These are phyloP conservation scores for Deilephila porcellus DNA, from an alignment of 2,888 invertebrate species.

Conservation along the genomic window DNA sequence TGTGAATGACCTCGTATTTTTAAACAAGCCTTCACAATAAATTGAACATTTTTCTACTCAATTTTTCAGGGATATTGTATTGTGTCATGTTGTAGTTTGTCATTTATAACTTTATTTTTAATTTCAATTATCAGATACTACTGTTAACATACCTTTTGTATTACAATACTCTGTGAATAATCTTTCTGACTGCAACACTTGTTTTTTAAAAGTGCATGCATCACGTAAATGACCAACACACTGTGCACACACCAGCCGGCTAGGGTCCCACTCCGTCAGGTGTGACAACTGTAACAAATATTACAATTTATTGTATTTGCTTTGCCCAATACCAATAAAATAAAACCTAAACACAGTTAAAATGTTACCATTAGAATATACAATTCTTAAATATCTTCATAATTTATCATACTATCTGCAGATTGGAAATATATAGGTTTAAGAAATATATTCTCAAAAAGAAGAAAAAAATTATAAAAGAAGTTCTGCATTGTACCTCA, in stretches of 20 bases:
- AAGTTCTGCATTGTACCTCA: too few relatives aligned
- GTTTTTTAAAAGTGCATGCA: slow-evolving; percentile 55
- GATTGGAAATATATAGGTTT: too few relatives aligned
- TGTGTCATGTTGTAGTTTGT: too few relatives aligned
- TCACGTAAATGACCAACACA: slow-evolving; percentile 57
- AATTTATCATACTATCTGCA: too few relatives aligned
- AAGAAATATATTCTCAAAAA: too few relatives aligned
- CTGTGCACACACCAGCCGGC: slow-evolving; percentile 54
- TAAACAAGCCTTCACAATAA: too few relatives aligned
- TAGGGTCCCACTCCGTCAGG: slow-evolving; percentile 51
- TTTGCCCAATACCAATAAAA: background rate
- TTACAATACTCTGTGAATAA: slow-evolving; percentile 48
- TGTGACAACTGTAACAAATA: slow-evolving; percentile 48
- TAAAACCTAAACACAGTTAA: background rate
- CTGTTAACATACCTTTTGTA: slow-evolving; percentile 44
- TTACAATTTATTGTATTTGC: background rate
- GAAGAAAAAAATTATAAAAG: too few relatives aligned
- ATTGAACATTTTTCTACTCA: too few relatives aligned
- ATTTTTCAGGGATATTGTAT: too few relatives aligned
- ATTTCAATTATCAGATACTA: background rate
- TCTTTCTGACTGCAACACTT: slow-evolving; percentile 55
- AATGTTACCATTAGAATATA: background rate
- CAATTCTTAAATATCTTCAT: background rate
- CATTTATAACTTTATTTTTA: too few relatives aligned
- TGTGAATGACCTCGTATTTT: too few relatives aligned